Percentiles rank a stretch among this genome's conserved stretches.
Conservation (phyloP, 1,140 invertebrate genomes). For the Aporrectodea caliginosa region DNA sequence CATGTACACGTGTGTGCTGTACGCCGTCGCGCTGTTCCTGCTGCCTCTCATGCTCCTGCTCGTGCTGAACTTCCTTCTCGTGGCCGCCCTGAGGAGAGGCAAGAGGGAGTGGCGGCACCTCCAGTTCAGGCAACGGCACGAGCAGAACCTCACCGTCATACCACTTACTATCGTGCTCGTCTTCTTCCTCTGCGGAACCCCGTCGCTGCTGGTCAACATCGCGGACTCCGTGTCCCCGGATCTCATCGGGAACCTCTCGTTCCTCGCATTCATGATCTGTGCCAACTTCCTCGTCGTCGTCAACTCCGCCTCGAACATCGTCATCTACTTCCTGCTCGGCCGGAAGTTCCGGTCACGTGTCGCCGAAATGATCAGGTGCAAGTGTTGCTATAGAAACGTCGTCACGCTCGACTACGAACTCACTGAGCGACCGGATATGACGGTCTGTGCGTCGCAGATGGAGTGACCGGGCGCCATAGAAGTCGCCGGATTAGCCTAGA, state of each 20-base stretch:
- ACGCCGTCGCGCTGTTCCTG: constrained; percentile 32
- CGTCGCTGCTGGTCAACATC: constrained; percentile 31
- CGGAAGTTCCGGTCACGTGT: constrained; percentile 27
- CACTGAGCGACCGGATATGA: neutral
- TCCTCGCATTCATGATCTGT: constrained; percentile 27
- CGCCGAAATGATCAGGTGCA: constrained; percentile 1
- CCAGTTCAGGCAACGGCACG: constrained; percentile 20
- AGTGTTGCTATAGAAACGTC: neutral
- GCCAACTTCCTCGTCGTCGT: constrained; percentile 34
- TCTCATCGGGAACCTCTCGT: constrained; percentile 5
- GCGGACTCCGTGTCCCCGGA: constrained; percentile 24
- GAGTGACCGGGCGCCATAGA: no score
- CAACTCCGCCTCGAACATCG: constrained; percentile 35
- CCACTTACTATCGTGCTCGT: constrained; percentile 34
- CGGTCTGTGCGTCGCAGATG: no score
- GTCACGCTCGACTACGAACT: neutral
- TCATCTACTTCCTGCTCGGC: constrained; percentile 37
- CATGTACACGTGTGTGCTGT: constrained; percentile 30
- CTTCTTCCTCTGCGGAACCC: constrained; percentile 34
- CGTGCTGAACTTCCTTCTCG: constrained; percentile 29
- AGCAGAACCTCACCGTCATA: constrained; percentile 35
- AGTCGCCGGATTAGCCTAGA: no score
- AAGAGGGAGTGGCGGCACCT: constrained; percentile 28
- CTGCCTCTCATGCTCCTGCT: constrained; percentile 28
- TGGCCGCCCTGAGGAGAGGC: constrained; percentile 27